phyloP scores from a whole-genome alignment of 2,888 invertebrate species.

The Metalampra italica region DNA sequence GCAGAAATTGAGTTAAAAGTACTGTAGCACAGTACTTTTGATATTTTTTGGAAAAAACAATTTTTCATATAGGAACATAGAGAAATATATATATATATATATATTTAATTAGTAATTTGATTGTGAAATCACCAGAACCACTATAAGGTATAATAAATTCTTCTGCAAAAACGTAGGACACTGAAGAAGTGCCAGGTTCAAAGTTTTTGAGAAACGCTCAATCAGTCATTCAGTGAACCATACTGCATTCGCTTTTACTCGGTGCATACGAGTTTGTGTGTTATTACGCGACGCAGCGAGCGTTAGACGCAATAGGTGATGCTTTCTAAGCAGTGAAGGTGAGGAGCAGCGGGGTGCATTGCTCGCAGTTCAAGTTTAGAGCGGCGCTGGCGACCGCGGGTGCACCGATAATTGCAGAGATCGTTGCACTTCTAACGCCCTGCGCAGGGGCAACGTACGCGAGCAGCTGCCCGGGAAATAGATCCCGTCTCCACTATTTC shows the following conservation, averaged over 20 bases:
- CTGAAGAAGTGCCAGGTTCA: too few species aligned
- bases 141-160: too few species aligned
- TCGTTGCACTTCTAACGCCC: conserved; percentile 76
- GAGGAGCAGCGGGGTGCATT: conserved; percentile 60
- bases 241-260: conserved; percentile 61
- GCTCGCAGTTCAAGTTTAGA: conserved; percentile 70
- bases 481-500: conserved; percentile 76
- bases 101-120: too few species aligned
- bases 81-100: too few species aligned
- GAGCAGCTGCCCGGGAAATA: conserved; percentile 76
- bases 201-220: too few species aligned
- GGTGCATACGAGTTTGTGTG: conserved; percentile 27
- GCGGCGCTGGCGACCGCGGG: conserved; percentile 32
- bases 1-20: too few species aligned
- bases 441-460: conserved; percentile 72
- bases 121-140: too few species aligned
- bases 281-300: conserved; percentile 34
- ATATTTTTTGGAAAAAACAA: too few species aligned
- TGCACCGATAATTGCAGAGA: conserved; percentile 64
- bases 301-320: conserved; percentile 60
- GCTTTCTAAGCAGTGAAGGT: conserved; percentile 77
- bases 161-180: too few species aligned
- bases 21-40: too few species aligned
- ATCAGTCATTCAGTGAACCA: not conserved
- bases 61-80: too few species aligned